A percentile compares a stretch with the other conserved stretches of the same genome.
phyloP scores from a whole-genome alignment of 2,113 vertebrate species.

The Montifringilla adamsi region DNA sequence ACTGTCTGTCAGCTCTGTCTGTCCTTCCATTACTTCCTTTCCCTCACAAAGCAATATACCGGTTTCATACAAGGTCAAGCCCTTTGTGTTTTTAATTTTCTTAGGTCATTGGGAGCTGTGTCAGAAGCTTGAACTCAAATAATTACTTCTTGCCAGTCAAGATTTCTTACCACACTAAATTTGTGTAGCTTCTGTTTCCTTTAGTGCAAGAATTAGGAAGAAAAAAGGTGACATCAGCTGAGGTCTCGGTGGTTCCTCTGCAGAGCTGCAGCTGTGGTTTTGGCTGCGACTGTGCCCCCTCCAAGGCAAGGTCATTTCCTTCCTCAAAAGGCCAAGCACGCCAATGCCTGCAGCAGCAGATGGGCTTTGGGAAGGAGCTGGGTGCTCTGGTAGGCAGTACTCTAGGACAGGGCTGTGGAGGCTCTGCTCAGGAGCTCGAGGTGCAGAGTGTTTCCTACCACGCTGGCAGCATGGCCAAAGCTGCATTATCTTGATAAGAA shows the following conservation, averaged over 20 bases:
- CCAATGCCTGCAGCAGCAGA: background rate
- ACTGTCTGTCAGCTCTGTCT: background rate
- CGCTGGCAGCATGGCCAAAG: background rate
- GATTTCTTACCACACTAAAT: background rate
- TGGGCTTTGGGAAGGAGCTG: background rate
- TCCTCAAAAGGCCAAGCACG: background rate
- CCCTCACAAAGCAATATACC: background rate
- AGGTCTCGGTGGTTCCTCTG: background rate
- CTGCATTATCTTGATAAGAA: background rate
- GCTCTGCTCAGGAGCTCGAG: background rate
- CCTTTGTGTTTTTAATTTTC: background rate
- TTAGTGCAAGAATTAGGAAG: background rate
- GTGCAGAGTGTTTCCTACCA: background rate
- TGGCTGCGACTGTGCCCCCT: background rate
- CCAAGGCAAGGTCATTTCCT: slow-evolving; percentile 25
- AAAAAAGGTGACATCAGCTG: background rate
- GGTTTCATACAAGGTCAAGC: background rate
- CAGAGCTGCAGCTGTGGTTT: background rate
- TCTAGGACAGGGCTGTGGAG: background rate
- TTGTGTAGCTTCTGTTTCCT: background rate
- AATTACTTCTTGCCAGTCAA: background rate
- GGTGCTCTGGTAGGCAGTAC: background rate
- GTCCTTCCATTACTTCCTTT: background rate
- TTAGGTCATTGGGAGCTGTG: background rate
- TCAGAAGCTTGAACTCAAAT: background rate